Conservation (phyloP, 2,888 invertebrate genomes). For the Diploptera punctata region DNA sequence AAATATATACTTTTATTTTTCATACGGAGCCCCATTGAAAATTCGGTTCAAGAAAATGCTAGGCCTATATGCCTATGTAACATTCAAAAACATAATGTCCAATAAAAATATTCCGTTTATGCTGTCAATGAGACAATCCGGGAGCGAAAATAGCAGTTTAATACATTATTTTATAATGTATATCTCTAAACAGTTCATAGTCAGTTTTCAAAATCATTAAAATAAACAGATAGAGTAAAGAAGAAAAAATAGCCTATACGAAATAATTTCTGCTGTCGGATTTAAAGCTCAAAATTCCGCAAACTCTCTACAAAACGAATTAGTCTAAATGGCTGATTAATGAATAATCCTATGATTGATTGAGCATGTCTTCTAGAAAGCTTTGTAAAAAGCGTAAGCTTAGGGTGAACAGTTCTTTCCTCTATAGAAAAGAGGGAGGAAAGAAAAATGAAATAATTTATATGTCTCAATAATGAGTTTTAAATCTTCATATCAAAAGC, state of each 20-base stretch:
- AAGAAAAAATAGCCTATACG: background rate
- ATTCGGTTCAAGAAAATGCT: too few species aligned
- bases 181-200: too few species aligned
- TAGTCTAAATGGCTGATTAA: constrained; percentile 15
- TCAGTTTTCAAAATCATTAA: too few species aligned
- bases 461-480: background rate
- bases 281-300: background rate
- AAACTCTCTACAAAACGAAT: constrained; percentile 6
- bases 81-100: too few species aligned
- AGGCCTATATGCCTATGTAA: too few species aligned
- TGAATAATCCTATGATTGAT: constrained; percentile 33
- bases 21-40: too few species aligned
- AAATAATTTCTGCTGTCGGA: constrained; percentile 27
- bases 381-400: background rate
- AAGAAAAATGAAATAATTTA: background rate
- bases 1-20: too few species aligned
- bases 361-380: constrained; percentile 17
- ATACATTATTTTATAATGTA: too few species aligned
- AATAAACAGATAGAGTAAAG: background rate
- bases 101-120: too few species aligned
- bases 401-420: background rate
- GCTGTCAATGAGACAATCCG: too few species aligned
- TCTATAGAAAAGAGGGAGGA: background rate
- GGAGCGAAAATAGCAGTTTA: too few species aligned
- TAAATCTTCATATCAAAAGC: too few species aligned